Evolutionary conservation across 2,113 vertebrate species (phyloP).

Genomic region (Perca flavescens): DNA sequence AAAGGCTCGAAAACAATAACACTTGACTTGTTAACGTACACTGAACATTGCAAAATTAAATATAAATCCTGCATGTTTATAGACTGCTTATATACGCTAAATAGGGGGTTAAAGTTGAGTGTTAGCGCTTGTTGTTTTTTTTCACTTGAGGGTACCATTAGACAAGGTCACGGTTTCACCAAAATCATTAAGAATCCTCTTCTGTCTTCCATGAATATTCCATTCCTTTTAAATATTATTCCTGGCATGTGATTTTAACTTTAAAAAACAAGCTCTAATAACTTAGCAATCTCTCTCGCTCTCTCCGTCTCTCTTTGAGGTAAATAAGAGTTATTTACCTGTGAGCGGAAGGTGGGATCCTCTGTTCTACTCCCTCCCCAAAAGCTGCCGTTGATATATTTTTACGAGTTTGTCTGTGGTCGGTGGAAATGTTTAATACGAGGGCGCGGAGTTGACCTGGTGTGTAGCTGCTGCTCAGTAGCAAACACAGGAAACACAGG

Average conservation of each 20-base stretch:
- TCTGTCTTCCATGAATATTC: too few relatives aligned
- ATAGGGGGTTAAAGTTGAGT: too few relatives aligned
- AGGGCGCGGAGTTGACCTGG: constrained; percentile 37
- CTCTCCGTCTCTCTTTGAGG: constrained; percentile 27
- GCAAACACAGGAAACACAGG: constrained; percentile 50
- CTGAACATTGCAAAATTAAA: too few relatives aligned
- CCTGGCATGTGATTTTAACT: constrained; percentile 41
- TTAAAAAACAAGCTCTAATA: constrained; percentile 50
- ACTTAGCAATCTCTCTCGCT: constrained; percentile 34
- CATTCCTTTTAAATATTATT: constrained; percentile 76
- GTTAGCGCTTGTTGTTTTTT: too few relatives aligned
- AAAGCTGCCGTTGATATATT: constrained; percentile 43
- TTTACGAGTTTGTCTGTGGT: constrained; percentile 71
- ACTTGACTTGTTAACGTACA: too few relatives aligned
- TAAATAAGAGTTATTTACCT: constrained; percentile 67
- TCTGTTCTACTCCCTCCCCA: background rate
- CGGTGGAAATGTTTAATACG: constrained; percentile 66
- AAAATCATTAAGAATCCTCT: too few relatives aligned
- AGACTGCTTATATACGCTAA: too few relatives aligned
- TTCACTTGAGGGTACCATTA: too few relatives aligned
- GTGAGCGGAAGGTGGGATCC: constrained; percentile 28
- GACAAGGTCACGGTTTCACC: too few relatives aligned
- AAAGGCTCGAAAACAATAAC: too few relatives aligned
- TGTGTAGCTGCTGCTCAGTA: constrained; percentile 33
- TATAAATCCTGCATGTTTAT: too few relatives aligned